Base-by-base conservation (phyloP, 2,888 invertebrate species). In the Agriopis leucophaearia region DNA sequence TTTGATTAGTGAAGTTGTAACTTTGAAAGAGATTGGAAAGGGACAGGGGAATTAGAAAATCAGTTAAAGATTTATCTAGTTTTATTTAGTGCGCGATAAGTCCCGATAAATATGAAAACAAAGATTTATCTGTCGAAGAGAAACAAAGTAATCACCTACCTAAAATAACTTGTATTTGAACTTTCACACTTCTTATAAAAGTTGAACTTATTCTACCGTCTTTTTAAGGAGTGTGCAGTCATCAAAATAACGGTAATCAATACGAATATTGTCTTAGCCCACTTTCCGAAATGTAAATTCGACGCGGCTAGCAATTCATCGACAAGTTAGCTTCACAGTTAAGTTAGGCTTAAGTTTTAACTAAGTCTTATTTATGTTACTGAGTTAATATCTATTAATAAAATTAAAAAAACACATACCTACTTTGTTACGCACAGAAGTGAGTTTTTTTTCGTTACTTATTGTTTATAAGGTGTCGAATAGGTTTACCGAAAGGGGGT, bases 231-330 rank as follows among this genome's bases (percentile, higher is more conserved):
- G 59, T 8, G 62, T 54, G 45, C 16, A 47, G 50, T 64, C 64
- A 13, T 64, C 57, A 47, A 44, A 51, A 51, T 71, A 67, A 71
- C 70, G 61, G 70, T 67, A 67, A 54, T 58, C 52, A 62, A 65
- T 65, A 58, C 52, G 61, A 65, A 65, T 67, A 70, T 64, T 72
- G 63, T 64, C 47, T 60, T 64, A 71, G 38, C 64, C 69, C 42
- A 63, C 69, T 69, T 72, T 69, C 57, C 45, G 56, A 55, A 61
- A 66, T 60, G 69, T 63, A 67, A 64, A 64, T 72, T 67, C 45
- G 66, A 56, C 62, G 58, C 51, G 70, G 67, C 75, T 71, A 70
- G 61, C 52, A 51, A 64, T 61, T 42, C 50, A 42, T 48, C 36
- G 66, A 48, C 40, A 58, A 52, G 51, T 40, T 56, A 56, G 47